These are phyloP conservation scores for Gymnarchus niloticus DNA, from an alignment of 2,113 vertebrate species.

Conservation along the genomic window DNA sequence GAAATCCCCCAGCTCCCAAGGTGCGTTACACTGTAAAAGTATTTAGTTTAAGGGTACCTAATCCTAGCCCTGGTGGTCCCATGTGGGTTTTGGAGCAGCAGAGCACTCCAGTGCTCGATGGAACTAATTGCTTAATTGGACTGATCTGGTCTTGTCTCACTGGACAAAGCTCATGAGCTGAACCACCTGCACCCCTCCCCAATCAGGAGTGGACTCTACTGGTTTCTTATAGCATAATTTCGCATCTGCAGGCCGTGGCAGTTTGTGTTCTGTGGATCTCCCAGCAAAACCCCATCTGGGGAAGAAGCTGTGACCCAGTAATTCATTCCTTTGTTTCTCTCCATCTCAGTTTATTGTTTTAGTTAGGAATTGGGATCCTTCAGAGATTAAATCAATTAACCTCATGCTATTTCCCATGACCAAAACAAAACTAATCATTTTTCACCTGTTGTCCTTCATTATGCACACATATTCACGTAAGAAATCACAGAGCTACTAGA, in stretches of 20 bases:
- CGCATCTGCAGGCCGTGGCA: not conserved
- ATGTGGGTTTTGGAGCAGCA: not conserved
- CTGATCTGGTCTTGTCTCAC: too few species aligned
- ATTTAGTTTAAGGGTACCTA: not conserved
- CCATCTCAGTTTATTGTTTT: not conserved
- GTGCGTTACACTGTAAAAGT: too few species aligned
- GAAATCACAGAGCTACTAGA: not conserved
- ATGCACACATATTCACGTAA: not conserved
- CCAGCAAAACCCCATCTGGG: not conserved
- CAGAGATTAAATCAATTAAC: not conserved
- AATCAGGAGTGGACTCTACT: not conserved
- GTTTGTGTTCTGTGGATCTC: not conserved
- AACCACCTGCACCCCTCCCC: not conserved
- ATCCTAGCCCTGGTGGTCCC: not conserved
- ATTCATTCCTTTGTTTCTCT: not conserved
- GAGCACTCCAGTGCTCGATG: not conserved
- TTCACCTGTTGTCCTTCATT: conserved; percentile 7
- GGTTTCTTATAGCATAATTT: not conserved
- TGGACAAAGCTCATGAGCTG: not conserved
- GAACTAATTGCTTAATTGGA: not conserved
- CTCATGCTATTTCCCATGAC: not conserved
- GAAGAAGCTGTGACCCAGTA: not conserved
- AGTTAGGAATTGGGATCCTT: not conserved
- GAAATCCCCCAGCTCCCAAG: not conserved
- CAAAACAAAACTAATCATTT: conserved; percentile 3